Conservation (phyloP, 2,113 vertebrate genomes). For the Hippotragus niger region DNA sequence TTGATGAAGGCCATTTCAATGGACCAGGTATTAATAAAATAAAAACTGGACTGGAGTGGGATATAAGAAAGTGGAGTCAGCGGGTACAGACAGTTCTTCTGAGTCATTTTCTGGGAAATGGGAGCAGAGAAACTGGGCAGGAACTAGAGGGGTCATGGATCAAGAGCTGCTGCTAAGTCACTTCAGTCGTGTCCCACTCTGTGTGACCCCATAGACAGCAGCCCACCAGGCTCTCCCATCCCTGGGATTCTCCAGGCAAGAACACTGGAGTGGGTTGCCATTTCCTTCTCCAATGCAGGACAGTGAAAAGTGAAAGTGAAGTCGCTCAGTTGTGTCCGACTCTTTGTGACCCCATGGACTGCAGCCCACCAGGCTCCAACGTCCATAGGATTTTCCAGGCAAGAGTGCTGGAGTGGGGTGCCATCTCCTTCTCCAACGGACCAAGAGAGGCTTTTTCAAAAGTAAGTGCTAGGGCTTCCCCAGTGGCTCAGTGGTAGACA, state of each 20-base stretch:
- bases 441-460: neutral
- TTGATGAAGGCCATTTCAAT: neutral
- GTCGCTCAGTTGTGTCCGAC: rapidly evolving
- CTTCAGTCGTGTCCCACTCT: no score
- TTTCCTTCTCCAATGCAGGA: no score
- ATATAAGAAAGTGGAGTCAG: neutral
- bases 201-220: no score
- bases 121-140: neutral
- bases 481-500: neutral
- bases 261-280: no score
- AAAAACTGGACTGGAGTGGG: neutral
- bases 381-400: no score
- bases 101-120: neutral
- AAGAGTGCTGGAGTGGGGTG: no score
- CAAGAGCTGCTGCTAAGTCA: neutral
- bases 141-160: neutral
- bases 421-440: neutral
- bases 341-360: no score
- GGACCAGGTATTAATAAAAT: neutral
- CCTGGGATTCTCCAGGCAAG: no score
- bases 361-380: no score
- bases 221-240: no score
- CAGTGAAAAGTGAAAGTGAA: no score
- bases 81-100: neutral
- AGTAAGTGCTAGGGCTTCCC: neutral